These are phyloP conservation scores for Sceloporus undulatus DNA, from an alignment of 2,113 vertebrate species.

Conservation along the genomic window DNA sequence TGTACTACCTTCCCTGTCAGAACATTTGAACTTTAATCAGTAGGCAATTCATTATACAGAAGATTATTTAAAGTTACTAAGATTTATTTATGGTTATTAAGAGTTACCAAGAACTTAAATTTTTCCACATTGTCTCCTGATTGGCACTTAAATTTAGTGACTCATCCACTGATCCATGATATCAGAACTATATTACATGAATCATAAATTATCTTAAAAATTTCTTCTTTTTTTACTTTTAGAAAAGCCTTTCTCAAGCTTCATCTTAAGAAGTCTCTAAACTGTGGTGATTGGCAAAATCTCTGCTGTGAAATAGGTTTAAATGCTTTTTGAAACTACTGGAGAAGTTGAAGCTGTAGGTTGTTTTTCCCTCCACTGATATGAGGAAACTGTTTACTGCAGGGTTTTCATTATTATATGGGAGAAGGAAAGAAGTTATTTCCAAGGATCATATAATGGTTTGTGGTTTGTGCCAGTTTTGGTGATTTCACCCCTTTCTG, in stretches of 20 bases:
- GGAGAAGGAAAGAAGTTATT: too few species aligned
- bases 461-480: too few species aligned
- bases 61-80: not conserved
- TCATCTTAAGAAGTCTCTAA: constrained; percentile 46
- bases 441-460: too few species aligned
- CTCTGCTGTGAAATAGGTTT: constrained; percentile 49
- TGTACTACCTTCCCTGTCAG: not conserved
- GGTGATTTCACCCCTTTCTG: too few species aligned
- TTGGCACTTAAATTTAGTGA: constrained; percentile 21
- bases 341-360: constrained; percentile 37
- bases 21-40: not conserved
- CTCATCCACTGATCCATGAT: not conserved
- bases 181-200: not conserved
- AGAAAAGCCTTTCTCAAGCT: constrained; percentile 57
- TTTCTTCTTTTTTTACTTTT: constrained; percentile 20
- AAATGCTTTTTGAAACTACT: constrained; percentile 49
- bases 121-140: not conserved
- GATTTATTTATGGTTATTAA: too few species aligned
- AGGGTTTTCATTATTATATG: too few species aligned
- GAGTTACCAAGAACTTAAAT: not conserved
- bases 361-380: too few species aligned
- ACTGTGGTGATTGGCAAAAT: constrained; percentile 46
- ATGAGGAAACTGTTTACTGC: too few species aligned
- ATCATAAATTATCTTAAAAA: not conserved
- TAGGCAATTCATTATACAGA: not conserved